phyloP scores from a whole-genome alignment of 2,113 vertebrate species.

The Antennarius striatus region DNA sequence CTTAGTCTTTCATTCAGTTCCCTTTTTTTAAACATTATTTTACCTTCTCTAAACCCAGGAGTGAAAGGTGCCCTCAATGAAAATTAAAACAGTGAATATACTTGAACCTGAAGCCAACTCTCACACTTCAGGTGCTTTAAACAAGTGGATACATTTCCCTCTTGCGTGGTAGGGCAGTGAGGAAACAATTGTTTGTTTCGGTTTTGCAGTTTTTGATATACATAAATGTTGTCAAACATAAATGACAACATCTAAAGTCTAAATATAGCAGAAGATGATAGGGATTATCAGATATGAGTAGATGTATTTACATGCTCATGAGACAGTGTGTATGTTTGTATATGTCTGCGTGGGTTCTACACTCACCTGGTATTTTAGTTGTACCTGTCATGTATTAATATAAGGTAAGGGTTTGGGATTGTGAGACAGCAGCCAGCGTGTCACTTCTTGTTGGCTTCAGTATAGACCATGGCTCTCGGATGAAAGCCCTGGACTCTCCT shows the following conservation, averaged over 20 bases:
- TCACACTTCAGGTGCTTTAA: conserved; percentile 54
- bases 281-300: conserved; percentile 23
- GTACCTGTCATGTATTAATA: conserved; percentile 68
- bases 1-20: conserved; percentile 42
- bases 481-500: conserved; percentile 87
- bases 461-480: conserved; percentile 79
- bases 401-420: conserved; percentile 69
- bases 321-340: conserved; percentile 17
- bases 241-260: conserved; percentile 73
- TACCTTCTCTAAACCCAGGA: conserved; percentile 66
- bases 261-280: conserved; percentile 62
- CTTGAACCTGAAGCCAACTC: conserved; percentile 26
- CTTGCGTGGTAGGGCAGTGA: conserved; percentile 28
- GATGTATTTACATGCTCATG: conserved; percentile 29
- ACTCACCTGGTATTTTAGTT: conserved; percentile 54
- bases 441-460: conserved; percentile 71
- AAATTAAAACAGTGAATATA: conserved; percentile 43
- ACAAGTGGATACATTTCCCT: conserved; percentile 32
- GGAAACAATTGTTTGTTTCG: conserved; percentile 26
- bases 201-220: no score
- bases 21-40: conserved; percentile 4
- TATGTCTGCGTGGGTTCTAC: conserved; percentile 40
- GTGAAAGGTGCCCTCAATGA: conserved; percentile 56
- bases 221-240: no score
- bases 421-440: conserved; percentile 75